Base-by-base conservation (phyloP, 2,797 vertebrate genomes). In the Sebastiscus albofasciatus region DNA sequence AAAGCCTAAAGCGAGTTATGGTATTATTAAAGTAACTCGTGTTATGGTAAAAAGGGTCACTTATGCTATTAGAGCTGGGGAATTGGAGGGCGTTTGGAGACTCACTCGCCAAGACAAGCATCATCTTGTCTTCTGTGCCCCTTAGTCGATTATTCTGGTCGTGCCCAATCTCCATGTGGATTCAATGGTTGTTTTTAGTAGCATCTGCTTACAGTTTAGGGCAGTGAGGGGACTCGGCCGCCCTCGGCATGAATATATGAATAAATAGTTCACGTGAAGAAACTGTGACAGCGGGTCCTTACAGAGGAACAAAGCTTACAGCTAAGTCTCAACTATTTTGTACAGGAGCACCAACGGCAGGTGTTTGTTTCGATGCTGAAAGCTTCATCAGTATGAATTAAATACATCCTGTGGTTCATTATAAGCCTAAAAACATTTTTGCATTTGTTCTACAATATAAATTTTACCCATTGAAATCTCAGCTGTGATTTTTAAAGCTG, bases 221-320 rank as follows among this genome's bases (percentile, higher is more conserved):
- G 85, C 81, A 82, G 82, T 75, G 70, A 86, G 83, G 84, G 84
- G 82, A 92, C 86, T 70, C 49, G 61, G 72, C 46, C 9, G 82
- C 93, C 90, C 77, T 10, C 34, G 85, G 92, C 87, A 79, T 86
- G 88, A 94, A 93, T 92, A 89, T 73, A 92, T 90, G 85, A 93
- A 93, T 93, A 93, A 82, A 87, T 59, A 89, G 75, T 78, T 72
- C 66, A 78, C 65, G 42, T 80, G 77, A 82, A 88, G 65, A 62
- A 79, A 67, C 8, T 70, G 84, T 55, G 79, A 84, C 84, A 82
- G 67, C 29, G 77, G 81, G 70, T 78, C 77, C 71, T 77, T 67
- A 64, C 68, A 66, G 71, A 65, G 75, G 54, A 70, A 78, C 67
- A 69, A 81, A 72, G 75, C 74, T 82, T 3, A 60, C 26, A 74